These are phyloP conservation scores for Bhutanitis thaidina DNA, from an alignment of 2,888 invertebrate genomes.

Conservation along the genomic window DNA sequence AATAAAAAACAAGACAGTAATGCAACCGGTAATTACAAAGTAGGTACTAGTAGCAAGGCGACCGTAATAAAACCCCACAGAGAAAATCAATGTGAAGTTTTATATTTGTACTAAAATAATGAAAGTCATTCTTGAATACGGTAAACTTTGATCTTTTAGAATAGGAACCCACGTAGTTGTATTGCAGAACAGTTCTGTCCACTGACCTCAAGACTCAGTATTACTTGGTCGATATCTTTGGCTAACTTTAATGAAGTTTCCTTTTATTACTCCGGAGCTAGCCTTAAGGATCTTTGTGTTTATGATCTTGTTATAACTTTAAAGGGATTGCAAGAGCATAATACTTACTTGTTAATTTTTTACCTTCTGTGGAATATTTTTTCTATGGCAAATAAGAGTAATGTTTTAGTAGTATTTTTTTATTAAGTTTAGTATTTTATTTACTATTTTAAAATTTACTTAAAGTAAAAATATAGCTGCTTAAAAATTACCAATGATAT, in stretches of 20 bases:
- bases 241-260: conserved; percentile 70
- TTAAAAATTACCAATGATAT: no score
- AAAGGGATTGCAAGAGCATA: conserved; percentile 54
- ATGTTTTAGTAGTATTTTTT: not conserved
- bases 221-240: conserved; percentile 57
- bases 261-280: conserved; percentile 62
- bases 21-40: not conserved
- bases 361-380: conserved; percentile 28
- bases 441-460: no score
- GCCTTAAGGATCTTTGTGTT: conserved; percentile 64
- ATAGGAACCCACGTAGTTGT: conserved; percentile 12
- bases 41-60: not conserved
- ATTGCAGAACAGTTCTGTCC: conserved; percentile 25
- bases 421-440: no score
- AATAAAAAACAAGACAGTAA: conserved; percentile 1
- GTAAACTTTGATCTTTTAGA: conserved; percentile 24
- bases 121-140: conserved; percentile 16
- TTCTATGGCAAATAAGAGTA: conserved; percentile 22
- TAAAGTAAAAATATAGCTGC: no score
- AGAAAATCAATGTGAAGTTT: conserved; percentile 11
- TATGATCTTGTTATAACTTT: conserved; percentile 70
- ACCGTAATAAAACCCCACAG: conserved; percentile 7
- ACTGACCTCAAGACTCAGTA: conserved; percentile 39
- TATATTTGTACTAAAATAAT: conserved; percentile 21
- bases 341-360: conserved; percentile 35